These are phyloP conservation scores for Protophormia terraenovae DNA, from an alignment of 2,888 invertebrate genomes.

Conservation along the genomic window DNA sequence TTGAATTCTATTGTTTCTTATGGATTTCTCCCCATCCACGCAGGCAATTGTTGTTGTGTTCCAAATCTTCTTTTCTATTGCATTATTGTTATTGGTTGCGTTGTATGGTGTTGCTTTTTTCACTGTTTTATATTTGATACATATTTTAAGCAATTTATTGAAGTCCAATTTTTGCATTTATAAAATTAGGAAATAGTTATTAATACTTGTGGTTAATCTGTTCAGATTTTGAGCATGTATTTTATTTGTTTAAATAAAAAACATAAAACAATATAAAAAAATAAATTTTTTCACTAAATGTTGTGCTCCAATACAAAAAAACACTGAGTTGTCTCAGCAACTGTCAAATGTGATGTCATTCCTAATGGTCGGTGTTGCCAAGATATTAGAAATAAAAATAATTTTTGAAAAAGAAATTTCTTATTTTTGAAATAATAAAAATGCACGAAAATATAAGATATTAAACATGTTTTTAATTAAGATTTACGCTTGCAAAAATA, in stretches of 20 bases:
- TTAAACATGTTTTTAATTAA: too few relatives aligned
- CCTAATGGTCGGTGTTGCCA: background rate
- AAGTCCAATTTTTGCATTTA: background rate
- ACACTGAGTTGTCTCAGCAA: conserved; percentile 63
- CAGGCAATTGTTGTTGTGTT: conserved; percentile 50
- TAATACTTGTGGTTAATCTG: conserved; percentile 8
- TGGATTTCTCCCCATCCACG: conserved; percentile 60
- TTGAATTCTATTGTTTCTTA: conserved; percentile 5
- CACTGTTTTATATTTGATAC: conserved; percentile 16
- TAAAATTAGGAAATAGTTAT: background rate
- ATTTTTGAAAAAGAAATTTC: too few relatives aligned
- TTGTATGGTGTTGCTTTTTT: background rate
- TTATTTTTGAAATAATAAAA: too few relatives aligned
- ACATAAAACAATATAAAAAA: conserved; percentile 52
- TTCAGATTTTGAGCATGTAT: conserved; percentile 41
- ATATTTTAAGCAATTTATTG: conserved; percentile 7
- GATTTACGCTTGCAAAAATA: too few relatives aligned
- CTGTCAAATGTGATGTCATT: conserved; percentile 65
- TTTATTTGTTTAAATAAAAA: conserved; percentile 43
- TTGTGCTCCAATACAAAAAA: conserved; percentile 55
- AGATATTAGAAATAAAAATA: too few relatives aligned
- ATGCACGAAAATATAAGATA: too few relatives aligned
- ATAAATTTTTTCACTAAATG: conserved; percentile 57
- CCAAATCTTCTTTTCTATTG: conserved; percentile 32
- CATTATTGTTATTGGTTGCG: conserved; percentile 37